Percentiles rank a stretch among this genome's conserved stretches.
phyloP scores from a whole-genome alignment of 1,140 invertebrate genomes.

The Drosophila pachea region DNA sequence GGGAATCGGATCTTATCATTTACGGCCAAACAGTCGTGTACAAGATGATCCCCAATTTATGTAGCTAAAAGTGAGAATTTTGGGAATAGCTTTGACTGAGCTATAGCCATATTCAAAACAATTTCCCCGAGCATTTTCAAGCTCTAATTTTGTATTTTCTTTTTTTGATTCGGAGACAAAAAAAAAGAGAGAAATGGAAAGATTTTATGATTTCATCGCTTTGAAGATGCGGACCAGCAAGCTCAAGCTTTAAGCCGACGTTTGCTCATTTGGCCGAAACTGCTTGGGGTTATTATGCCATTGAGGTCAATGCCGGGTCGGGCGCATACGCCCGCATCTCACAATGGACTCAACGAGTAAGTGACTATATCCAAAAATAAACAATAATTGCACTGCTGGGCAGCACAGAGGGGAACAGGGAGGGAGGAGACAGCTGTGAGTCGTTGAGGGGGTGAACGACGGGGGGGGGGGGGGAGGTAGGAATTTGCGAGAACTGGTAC shows the following conservation, averaged over 20 bases:
- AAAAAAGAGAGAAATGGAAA: no score
- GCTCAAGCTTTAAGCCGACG: not conserved
- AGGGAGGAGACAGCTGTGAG: constrained; percentile 13
- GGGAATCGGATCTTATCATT: no score
- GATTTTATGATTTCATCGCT: not conserved
- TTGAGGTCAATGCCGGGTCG: constrained; percentile 7
- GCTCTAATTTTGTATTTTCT: no score
- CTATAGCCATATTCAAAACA: no score
- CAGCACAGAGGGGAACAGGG: constrained; percentile 18
- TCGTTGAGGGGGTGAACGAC: no score
- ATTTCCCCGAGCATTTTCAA: no score
- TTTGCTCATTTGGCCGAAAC: not conserved
- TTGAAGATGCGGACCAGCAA: no score
- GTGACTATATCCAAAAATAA: constrained; percentile 13
- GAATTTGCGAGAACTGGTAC: constrained; percentile 26
- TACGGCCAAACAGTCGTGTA: no score
- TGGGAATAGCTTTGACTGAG: no score
- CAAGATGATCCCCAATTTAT: no score
- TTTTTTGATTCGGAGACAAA: no score
- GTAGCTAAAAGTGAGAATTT: no score
- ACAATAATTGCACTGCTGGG: constrained; percentile 34
- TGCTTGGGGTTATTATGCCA: constrained; percentile 2
- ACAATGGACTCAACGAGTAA: constrained; percentile 2
- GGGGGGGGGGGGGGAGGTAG: constrained; percentile 9
- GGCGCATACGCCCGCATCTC: not conserved